phyloP scores from a whole-genome alignment of 2,797 vertebrate species.

The Lophotriccus pileatus region DNA sequence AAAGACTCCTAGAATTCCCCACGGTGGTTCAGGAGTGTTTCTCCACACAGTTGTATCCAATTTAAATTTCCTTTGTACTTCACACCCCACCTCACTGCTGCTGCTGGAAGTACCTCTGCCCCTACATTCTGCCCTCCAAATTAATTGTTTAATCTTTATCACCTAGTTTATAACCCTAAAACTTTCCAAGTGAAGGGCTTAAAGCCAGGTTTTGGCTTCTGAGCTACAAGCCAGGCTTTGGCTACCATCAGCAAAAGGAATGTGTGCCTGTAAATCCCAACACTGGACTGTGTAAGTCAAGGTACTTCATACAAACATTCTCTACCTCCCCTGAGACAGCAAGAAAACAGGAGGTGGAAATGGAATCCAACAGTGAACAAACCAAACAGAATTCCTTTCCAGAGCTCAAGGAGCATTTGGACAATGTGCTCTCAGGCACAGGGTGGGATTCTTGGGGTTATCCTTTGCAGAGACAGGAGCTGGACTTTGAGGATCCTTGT shows the following conservation, averaged over 20 bases:
- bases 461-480: not conserved
- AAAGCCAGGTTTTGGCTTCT: not conserved
- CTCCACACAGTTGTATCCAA: not conserved
- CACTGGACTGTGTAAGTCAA: not conserved
- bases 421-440: accelerated
- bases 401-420: not conserved
- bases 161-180: not conserved
- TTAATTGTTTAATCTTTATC: not conserved
- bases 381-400: not conserved
- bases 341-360: not conserved
- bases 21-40: accelerated
- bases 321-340: not conserved
- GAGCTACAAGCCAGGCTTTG: not conserved
- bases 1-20: not conserved
- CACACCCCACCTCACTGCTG: not conserved
- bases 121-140: not conserved
- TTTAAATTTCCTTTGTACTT: not conserved
- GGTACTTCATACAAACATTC: not conserved
- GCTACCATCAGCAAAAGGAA: not conserved
- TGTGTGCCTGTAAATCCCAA: not conserved
- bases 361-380: not conserved
- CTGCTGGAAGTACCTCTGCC: not conserved
- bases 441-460: not conserved
- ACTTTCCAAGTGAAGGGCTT: not conserved
- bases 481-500: not conserved